Conservation (phyloP, 2,113 vertebrate genomes). For the Antennarius striatus region DNA sequence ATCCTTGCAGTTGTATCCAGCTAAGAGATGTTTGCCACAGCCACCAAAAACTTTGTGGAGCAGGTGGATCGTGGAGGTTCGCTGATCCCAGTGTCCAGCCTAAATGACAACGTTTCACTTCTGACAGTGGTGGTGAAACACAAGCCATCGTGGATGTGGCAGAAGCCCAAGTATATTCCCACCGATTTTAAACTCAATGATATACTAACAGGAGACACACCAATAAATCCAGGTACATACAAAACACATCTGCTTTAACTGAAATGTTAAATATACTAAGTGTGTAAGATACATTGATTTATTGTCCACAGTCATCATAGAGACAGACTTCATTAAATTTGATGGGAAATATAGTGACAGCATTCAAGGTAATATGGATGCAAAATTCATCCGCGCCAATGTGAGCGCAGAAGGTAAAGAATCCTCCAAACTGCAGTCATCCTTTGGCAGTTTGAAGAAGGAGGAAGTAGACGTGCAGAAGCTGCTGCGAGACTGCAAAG, state of each 20-base stretch:
- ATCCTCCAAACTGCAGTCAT: conserved; percentile 82
- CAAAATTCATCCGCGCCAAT: conserved; percentile 67
- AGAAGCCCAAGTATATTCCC: conserved; percentile 87
- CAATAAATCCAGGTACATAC: conserved; percentile 84
- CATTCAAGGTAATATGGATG: conserved; percentile 70
- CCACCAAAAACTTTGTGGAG: conserved; percentile 88
- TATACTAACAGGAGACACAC: conserved; percentile 80
- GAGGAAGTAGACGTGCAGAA: conserved; percentile 88
- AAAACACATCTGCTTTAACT: not conserved
- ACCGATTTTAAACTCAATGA: conserved; percentile 86
- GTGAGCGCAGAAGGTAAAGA: conserved; percentile 78
- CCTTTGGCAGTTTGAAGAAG: conserved; percentile 89
- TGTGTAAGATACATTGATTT: not conserved
- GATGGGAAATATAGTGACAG: conserved; percentile 81
- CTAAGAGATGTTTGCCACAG: conserved; percentile 89
- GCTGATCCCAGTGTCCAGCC: conserved; percentile 84
- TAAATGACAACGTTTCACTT: conserved; percentile 84
- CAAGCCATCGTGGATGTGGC: conserved; percentile 88
- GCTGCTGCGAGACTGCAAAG: conserved; percentile 79
- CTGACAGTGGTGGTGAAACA: conserved; percentile 87
- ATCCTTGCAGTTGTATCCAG: conserved; percentile 2
- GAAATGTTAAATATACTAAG: not conserved
- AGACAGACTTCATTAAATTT: conserved; percentile 89
- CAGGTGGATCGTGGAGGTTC: conserved; percentile 85
- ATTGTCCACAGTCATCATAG: conserved; percentile 79